Base-by-base conservation (phyloP, 2,888 invertebrate species). In the Zootermopsis nevadensis region DNA sequence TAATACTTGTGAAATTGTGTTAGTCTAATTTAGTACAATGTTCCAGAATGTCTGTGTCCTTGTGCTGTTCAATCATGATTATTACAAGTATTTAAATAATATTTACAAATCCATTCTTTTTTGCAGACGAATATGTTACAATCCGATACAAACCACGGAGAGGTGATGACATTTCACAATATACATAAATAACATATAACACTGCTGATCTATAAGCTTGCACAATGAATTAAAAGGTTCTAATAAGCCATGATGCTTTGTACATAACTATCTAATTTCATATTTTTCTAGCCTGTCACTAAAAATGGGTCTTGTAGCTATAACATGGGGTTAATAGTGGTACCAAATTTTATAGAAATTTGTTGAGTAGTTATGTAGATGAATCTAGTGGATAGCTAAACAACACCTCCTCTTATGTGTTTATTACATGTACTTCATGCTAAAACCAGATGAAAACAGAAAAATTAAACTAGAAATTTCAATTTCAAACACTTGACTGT, bases 121-220 rank as follows among this genome's bases (percentile, higher is more conserved):
- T 89, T 91, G 92, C 95, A 97, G 97, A 96, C 92, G 96, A 97
- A 92, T 96, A 94, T 93, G 94, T 97, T 92, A 96, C 95, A 88
- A 94, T 97, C 90, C 95, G 95, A 91, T 97, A 97, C 94, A 96
- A 95, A 92, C 95, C 94, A 90, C 94, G 94, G 90, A 93, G 95
- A 97, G 96, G 97, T 96, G 93, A 79, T 79, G 60, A 79, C n/a
- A 74, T 24, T 74, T 19, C 24, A 74, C n/a, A 38, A 33, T 74
- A 74, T 74, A 38, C 33, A 38, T 38, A 33, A 74, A 74, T 74
- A 74, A 38, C 35, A 38, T 8, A 31, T 69, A 69, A 69, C 33
- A 69, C 22, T 31, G 69, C 22, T 33, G 48, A 19, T 69, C 22
- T 33, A 69, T 31, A 1, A 69, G 33, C 42, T 74, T 74, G 42